A percentile compares a stretch with the other conserved stretches of the same genome.
Conservation (phyloP, 2,888 invertebrate genomes). For the Caenorhabditis sinica region DNA sequence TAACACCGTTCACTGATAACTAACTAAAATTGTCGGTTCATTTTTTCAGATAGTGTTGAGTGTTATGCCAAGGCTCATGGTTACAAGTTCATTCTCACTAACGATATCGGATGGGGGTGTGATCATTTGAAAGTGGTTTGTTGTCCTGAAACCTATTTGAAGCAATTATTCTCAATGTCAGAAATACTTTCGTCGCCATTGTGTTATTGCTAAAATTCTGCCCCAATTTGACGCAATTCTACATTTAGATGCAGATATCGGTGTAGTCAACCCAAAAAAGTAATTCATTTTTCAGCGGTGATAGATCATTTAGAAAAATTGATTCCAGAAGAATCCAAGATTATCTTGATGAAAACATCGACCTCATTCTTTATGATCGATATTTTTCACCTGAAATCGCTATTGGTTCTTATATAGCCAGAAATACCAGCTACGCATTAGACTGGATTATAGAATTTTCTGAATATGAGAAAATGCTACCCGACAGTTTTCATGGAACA, state of each 20-base stretch:
- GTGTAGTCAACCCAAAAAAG: slow-evolving; percentile 63
- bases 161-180: no score
- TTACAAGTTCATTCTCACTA: slow-evolving; percentile 2
- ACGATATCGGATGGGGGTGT: slow-evolving; percentile 15
- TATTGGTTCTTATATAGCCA: slow-evolving; percentile 64
- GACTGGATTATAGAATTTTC: slow-evolving; percentile 51
- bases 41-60: slow-evolving; percentile 32
- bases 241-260: slow-evolving; percentile 68
- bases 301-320: neutral
- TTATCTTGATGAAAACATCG: slow-evolving; percentile 50
- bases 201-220: slow-evolving; percentile 55
- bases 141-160: no score
- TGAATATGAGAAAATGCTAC: slow-evolving; percentile 65
- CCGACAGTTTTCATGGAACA: slow-evolving; percentile 69
- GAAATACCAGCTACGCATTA: slow-evolving; percentile 45
- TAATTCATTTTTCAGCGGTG: neutral
- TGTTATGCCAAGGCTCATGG: slow-evolving; percentile 28
- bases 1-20: no score
- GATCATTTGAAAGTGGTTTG: slow-evolving; percentile 49
- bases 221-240: slow-evolving; percentile 48
- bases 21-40: no score
- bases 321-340: slow-evolving; percentile 57
- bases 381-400: slow-evolving; percentile 64
- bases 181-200: slow-evolving; percentile 71
- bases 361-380: slow-evolving; percentile 66